Evolutionary conservation across 2,888 invertebrate genomes (phyloP), one percentile per base, ranked within the genome.

Genomic region (Morinoia aosen): DNA sequence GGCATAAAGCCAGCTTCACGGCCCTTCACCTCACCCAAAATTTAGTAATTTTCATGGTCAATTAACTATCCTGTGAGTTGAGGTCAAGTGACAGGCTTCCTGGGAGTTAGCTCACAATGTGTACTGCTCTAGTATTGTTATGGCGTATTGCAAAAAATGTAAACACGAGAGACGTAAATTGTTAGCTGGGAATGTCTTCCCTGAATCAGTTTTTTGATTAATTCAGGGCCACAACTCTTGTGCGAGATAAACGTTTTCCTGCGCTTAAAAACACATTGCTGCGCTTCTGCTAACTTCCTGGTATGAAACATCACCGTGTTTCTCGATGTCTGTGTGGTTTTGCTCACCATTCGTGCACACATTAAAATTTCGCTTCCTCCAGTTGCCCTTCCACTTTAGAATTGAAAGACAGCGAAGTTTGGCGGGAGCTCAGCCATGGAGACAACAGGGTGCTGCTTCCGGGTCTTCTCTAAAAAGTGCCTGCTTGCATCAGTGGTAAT

Each of bases 281-380:
- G 1, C 76, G 19, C 76, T 76, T 19, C 25, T 76, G 33, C 76
- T 76, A 33, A 76, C 76, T 76, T 76, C 76, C 76, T 76, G 76
- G 33, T 76, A 33, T 33, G 76, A 33, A 76, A 76, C 76, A 76
- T 76, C 2, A 16, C 76, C 10, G 76, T 76, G 76, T 16, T 76
- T 76, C 76, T 76, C 33, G 76, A 76, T 76, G 76, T 76, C 76
- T 76, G 76, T 76, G 76, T 76, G 76, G 76, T 76, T 76, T 76
- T 76, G 25, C 76, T 33, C 76, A 19, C 25, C 76, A 33, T 76
- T 76, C 76, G 76, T 76, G 76, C 76, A 10, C 76, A 76, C 76
- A 16, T 76, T 25, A 76, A 76, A 76, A 33, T 76, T 76, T 76
- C 25, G 76, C 76, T 76, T 76, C 76, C 76, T 76, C 76, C 76